Evolutionary conservation across 2,888 invertebrate genomes (phyloP).

Genomic region (Bellardia bayeri): DNA sequence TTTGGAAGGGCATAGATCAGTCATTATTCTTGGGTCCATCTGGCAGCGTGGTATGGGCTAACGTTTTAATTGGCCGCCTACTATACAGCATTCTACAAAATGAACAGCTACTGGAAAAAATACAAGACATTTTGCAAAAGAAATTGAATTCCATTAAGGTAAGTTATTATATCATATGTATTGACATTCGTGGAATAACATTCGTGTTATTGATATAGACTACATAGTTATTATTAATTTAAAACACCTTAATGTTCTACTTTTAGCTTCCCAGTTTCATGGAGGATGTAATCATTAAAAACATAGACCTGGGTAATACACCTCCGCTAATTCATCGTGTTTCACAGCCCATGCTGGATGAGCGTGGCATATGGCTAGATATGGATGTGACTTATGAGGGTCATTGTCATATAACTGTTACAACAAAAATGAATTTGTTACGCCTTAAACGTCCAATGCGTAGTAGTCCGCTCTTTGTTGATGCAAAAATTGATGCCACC

Average conservation of each 20-base stretch:
- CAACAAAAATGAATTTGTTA: slow-evolving; percentile 90
- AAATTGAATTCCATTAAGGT: slow-evolving; percentile 83
- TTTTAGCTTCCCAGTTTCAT: slow-evolving; percentile 92
- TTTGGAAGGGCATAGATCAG: slow-evolving; percentile 84
- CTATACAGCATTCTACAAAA: slow-evolving; percentile 82
- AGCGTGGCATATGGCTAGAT: slow-evolving; percentile 93
- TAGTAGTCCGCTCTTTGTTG: slow-evolving; percentile 71
- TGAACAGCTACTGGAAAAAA: slow-evolving; percentile 78
- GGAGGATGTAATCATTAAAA: slow-evolving; percentile 90
- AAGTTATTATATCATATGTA: not conserved
- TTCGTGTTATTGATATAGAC: not conserved
- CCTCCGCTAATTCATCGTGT: slow-evolving; percentile 87
- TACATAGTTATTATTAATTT: no score
- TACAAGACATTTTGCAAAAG: slow-evolving; percentile 83
- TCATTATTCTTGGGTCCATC: slow-evolving; percentile 83
- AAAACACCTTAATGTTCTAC: not conserved
- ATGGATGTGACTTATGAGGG: slow-evolving; percentile 91
- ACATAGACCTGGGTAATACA: slow-evolving; percentile 88
- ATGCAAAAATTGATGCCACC: slow-evolving; percentile 45
- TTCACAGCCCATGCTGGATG: slow-evolving; percentile 89
- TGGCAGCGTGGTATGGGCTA: slow-evolving; percentile 83
- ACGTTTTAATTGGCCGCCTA: slow-evolving; percentile 82
- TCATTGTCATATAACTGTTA: slow-evolving; percentile 90
- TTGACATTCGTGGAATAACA: no score
- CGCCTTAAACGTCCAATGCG: slow-evolving; percentile 80